Evolutionary conservation across 1,140 invertebrate species (phyloP).

Genomic region (Amyelois transitella): DNA sequence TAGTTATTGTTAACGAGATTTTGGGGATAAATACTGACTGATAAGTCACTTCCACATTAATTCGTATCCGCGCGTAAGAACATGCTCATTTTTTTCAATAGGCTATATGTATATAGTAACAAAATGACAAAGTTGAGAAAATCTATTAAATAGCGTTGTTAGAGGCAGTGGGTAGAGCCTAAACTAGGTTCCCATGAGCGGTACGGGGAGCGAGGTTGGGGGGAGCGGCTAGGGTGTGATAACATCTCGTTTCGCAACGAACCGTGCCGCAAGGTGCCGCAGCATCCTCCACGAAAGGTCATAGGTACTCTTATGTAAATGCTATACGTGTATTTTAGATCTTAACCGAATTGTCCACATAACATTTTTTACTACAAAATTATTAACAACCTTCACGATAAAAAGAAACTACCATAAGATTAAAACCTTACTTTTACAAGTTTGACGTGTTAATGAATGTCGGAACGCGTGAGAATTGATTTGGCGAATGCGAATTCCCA

Average conservation of each 20-base stretch:
- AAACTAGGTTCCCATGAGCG: constrained; percentile 32
- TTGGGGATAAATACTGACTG: no score
- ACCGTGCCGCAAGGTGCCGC: constrained; percentile 30
- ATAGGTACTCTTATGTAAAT: constrained; percentile 26
- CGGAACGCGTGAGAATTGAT: background rate
- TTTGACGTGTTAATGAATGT: background rate
- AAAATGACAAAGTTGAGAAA: no score
- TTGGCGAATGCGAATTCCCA: background rate
- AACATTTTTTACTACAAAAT: background rate
- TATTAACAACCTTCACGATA: background rate
- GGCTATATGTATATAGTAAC: no score
- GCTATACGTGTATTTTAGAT: background rate
- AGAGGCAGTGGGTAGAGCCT: background rate
- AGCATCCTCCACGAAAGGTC: constrained; percentile 42
- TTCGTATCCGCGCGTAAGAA: no score
- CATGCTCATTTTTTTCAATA: no score
- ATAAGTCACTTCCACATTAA: no score
- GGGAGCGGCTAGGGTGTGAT: constrained; percentile 13
- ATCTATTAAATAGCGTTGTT: no score
- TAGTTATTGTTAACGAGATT: no score
- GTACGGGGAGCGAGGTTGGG: constrained; percentile 13
- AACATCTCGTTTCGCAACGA: constrained; percentile 18
- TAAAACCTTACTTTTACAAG: background rate
- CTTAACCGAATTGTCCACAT: background rate
- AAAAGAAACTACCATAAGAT: background rate